phyloP scores from a whole-genome alignment of 1,140 invertebrate genomes.

The Neotoxoptera formosana region DNA sequence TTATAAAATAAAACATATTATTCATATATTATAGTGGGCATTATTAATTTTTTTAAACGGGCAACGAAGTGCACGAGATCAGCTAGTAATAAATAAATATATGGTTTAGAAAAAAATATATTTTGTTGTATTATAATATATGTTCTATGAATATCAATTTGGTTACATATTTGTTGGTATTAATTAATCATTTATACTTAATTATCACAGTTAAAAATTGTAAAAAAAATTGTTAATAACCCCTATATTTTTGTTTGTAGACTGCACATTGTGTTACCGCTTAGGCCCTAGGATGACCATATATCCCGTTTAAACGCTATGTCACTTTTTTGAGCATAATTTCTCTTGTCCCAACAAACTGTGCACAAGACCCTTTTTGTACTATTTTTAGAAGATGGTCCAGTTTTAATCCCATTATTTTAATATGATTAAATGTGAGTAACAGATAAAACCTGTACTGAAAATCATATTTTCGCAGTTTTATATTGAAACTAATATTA shows the following conservation, averaged over 20 bases:
- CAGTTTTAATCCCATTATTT: not conserved
- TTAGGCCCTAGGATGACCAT: not conserved
- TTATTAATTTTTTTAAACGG: no score
- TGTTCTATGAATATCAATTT: not conserved
- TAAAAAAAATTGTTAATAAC: not conserved
- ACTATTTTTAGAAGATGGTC: not conserved
- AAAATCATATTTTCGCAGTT: not conserved
- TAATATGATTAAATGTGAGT: not conserved
- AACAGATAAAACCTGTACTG: not conserved
- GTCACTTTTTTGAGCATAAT: not conserved
- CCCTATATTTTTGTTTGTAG: not conserved
- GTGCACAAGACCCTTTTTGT: not conserved
- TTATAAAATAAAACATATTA: no score
- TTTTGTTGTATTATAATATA: not conserved
- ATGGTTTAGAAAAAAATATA: not conserved
- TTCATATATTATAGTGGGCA: no score
- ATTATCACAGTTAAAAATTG: not conserved
- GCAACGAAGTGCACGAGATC: no score
- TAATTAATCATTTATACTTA: not conserved
- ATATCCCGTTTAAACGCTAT: not conserved
- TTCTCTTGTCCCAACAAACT: not conserved
- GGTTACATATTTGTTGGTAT: not conserved
- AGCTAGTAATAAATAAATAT: not conserved
- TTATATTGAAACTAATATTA: not conserved
- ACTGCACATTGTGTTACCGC: not conserved